Percentiles rank a stretch among this genome's conserved stretches.
Evolutionary conservation across 37 sponge, comb jelly and placozoan species (phyloP).

Genomic region (Beroe ovata): DNA sequence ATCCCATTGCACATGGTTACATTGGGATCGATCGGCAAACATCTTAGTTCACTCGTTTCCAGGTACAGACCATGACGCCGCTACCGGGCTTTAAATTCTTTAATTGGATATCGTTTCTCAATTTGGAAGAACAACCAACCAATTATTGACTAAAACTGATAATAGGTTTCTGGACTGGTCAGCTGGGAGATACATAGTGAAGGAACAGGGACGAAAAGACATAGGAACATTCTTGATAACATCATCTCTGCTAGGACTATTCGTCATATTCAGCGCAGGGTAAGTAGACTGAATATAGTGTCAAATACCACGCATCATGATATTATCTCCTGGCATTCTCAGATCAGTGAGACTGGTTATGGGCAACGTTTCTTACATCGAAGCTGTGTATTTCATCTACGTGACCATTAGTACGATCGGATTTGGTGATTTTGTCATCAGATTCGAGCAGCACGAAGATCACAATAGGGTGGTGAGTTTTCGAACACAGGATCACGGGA

Average conservation of each 20-base stretch:
- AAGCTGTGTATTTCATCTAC: constrained; percentile 54
- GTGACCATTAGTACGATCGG: constrained; percentile 47
- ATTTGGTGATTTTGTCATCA: constrained; percentile 58
- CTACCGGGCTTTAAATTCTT: neutral
- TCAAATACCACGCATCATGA: neutral
- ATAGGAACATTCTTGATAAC: constrained; percentile 9
- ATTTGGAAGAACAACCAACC: neutral
- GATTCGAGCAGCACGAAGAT: constrained; percentile 37
- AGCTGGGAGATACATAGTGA: neutral
- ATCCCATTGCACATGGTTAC: constrained; percentile 67
- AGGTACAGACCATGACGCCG: neutral
- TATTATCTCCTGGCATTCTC: neutral
- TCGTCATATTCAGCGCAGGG: constrained; percentile 57
- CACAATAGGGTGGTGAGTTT: constrained; percentile 43
- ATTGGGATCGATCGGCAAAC: constrained; percentile 13
- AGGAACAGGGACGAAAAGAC: constrained; percentile 13
- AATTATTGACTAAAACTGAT: neutral
- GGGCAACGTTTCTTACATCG: neutral
- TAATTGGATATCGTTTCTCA: neutral
- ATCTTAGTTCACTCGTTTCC: constrained; percentile 10
- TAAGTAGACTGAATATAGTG: neutral
- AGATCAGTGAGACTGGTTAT: constrained; percentile 44
- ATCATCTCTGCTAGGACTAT: neutral
- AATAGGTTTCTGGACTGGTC: constrained; percentile 33
- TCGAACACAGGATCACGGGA: neutral